Percentiles rank a stretch among this genome's conserved stretches.
These are phyloP conservation scores for Polypedilum vanderplanki DNA, from an alignment of 1,140 invertebrate species.

Conservation along the genomic window DNA sequence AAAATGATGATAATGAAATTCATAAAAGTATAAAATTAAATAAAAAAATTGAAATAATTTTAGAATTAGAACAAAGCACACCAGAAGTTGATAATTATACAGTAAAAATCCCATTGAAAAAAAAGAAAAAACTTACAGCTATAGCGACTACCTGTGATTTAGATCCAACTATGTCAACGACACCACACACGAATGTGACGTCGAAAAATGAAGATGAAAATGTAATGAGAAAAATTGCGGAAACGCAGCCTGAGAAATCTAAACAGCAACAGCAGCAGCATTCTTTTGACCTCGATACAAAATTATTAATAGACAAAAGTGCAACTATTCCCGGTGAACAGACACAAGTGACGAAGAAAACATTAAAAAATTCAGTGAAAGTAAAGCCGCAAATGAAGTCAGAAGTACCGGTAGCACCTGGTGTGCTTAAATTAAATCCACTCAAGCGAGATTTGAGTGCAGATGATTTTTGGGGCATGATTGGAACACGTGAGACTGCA, in stretches of 20 bases:
- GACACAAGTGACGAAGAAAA: neutral
- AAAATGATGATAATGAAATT: conserved; percentile 33
- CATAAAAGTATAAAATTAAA: conserved; percentile 38
- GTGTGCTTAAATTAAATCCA: conserved; percentile 34
- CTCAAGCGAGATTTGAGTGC: conserved; percentile 40
- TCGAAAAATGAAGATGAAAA: conserved; percentile 1
- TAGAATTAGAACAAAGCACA: conserved; percentile 34
- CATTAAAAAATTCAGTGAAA: conserved; percentile 29
- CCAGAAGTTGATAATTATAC: conserved; percentile 40
- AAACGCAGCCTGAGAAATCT: conserved; percentile 33
- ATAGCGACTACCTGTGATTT: conserved; percentile 34
- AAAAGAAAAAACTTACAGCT: conserved; percentile 37
- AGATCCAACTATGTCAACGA: conserved; percentile 32
- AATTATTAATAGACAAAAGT: neutral
- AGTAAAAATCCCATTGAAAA: conserved; percentile 37
- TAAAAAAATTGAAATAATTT: conserved; percentile 16
- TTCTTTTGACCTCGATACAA: conserved; percentile 22
- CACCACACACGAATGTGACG: neutral
- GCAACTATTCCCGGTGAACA: conserved; percentile 28
- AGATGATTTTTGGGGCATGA: conserved; percentile 43
- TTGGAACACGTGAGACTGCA: conserved; percentile 40
- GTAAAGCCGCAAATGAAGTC: conserved; percentile 31
- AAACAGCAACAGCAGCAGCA: conserved; percentile 28
- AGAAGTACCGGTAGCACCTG: conserved; percentile 37
- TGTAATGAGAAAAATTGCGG: neutral